Conservation (phyloP, 1,140 invertebrate genomes). For the Druon quercuslanigerum region DNA sequence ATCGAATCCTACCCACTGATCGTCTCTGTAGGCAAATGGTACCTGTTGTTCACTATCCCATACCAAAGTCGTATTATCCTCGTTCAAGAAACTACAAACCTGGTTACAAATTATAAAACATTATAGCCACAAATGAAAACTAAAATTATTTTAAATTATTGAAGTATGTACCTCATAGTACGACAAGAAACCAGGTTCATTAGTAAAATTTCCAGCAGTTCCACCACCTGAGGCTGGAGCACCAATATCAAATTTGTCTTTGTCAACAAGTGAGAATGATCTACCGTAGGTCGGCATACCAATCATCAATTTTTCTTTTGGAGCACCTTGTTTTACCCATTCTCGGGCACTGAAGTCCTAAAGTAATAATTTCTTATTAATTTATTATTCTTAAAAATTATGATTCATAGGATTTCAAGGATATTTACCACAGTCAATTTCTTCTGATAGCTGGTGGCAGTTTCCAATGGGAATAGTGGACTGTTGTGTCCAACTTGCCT, state of each 20-base stretch:
- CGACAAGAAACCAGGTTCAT: constrained; percentile 92
- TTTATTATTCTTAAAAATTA: background rate
- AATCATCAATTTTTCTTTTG: constrained; percentile 95
- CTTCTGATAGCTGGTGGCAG: constrained; percentile 91
- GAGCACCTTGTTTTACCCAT: constrained; percentile 95
- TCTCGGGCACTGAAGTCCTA: constrained; percentile 93
- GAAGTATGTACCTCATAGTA: constrained; percentile 87
- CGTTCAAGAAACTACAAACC: constrained; percentile 93
- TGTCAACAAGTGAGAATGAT: constrained; percentile 94
- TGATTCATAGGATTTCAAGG: constrained; percentile 26
- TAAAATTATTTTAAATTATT: background rate
- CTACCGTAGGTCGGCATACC: constrained; percentile 97
- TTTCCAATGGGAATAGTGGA: constrained; percentile 91
- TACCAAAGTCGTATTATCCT: constrained; percentile 93
- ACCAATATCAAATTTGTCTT: constrained; percentile 93
- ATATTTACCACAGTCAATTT: constrained; percentile 89
- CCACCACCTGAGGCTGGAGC: constrained; percentile 92
- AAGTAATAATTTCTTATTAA: background rate
- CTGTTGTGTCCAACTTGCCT: constrained; percentile 94
- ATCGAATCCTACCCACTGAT: constrained; percentile 98
- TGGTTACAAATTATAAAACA: constrained; percentile 53
- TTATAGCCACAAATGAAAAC: constrained; percentile 6
- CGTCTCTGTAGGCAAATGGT: constrained; percentile 92
- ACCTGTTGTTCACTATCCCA: constrained; percentile 98
- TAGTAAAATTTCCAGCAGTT: constrained; percentile 88